phyloP scores from a whole-genome alignment of 1,140 invertebrate species.

The Frieseomelitta varia region DNA sequence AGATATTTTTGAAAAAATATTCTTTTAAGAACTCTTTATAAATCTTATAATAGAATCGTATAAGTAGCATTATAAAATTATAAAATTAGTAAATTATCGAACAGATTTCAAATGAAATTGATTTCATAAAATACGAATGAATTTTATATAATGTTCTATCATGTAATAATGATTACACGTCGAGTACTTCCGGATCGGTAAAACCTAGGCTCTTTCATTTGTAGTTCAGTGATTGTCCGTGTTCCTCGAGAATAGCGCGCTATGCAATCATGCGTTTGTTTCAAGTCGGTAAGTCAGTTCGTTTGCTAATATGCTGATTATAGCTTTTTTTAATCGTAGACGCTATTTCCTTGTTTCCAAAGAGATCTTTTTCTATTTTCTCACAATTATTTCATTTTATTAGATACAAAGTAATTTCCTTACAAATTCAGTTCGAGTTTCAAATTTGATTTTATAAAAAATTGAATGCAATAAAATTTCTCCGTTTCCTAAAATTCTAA shows the following conservation, averaged over 20 bases:
- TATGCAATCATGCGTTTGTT: neutral
- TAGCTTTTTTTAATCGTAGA: neutral
- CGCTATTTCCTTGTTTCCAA: too few relatives aligned
- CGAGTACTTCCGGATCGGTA: neutral
- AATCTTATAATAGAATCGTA: neutral
- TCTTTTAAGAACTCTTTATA: neutral
- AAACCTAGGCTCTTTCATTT: neutral
- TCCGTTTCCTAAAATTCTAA: too few relatives aligned
- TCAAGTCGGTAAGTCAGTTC: constrained; percentile 21
- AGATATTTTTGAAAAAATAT: neutral
- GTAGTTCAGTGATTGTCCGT: neutral
- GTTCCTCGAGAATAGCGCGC: neutral
- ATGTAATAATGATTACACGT: neutral
- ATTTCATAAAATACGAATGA: neutral
- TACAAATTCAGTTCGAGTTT: too few relatives aligned
- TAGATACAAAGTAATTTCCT: too few relatives aligned
- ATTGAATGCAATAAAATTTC: too few relatives aligned
- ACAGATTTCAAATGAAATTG: neutral
- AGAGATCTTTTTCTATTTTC: too few relatives aligned
- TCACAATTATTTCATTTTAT: too few relatives aligned
- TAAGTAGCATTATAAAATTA: neutral
- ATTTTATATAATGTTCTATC: neutral
- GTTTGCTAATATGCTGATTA: neutral
- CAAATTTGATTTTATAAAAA: too few relatives aligned
- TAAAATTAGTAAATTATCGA: neutral